Conservation (phyloP, 2,888 invertebrate species). For the Drosophila paracracens region DNA sequence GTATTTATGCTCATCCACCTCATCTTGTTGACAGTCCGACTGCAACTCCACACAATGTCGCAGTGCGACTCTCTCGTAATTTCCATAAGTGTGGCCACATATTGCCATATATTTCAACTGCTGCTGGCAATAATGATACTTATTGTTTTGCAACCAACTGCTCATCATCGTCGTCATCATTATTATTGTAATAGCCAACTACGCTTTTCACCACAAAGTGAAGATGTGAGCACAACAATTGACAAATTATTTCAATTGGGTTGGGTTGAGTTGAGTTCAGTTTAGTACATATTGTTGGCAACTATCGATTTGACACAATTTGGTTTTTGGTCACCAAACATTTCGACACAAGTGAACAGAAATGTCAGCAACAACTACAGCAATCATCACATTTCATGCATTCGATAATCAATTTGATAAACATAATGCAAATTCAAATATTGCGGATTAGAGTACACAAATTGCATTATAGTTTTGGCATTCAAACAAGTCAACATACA, state of each 20-base stretch:
- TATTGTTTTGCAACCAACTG: constrained; percentile 40
- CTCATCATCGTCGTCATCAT: constrained; percentile 19
- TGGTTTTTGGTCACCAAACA: constrained; percentile 52
- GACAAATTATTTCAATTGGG: constrained; percentile 16
- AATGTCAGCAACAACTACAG: constrained; percentile 2
- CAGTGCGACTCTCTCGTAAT: constrained; percentile 58
- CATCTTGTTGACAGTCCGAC: constrained; percentile 34
- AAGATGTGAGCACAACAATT: constrained; percentile 17
- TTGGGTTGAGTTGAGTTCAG: neutral
- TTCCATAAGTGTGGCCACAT: constrained; percentile 58
- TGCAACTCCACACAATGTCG: constrained; percentile 50
- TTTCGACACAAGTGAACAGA: constrained; percentile 53
- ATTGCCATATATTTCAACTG: constrained; percentile 47
- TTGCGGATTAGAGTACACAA: constrained; percentile 30
- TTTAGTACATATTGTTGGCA: constrained; percentile 45
- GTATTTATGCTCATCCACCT: constrained; percentile 18
- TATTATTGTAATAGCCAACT: constrained; percentile 1
- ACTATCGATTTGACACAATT: constrained; percentile 78
- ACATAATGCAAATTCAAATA: constrained; percentile 40
- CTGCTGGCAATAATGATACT: constrained; percentile 53
- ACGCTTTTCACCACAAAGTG: constrained; percentile 25
- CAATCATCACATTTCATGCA: constrained; percentile 37
- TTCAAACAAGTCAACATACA: constrained; percentile 34
- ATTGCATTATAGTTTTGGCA: constrained; percentile 36
- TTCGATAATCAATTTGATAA: constrained; percentile 50